Evolutionary conservation across 2,797 vertebrate genomes (phyloP).

Genomic region (Danio aesculapii): DNA sequence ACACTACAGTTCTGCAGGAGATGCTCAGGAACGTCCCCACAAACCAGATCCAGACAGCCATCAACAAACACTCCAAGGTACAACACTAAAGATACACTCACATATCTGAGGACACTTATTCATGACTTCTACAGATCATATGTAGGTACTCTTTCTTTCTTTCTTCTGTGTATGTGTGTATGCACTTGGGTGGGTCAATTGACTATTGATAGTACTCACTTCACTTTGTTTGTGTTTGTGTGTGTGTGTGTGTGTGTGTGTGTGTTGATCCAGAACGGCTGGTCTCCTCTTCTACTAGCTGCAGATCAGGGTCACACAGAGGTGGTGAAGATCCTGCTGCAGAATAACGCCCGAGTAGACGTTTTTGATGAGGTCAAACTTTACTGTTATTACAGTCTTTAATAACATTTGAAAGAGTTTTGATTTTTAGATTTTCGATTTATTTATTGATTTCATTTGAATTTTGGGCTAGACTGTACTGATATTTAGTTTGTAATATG

Average conservation of each 20-base stretch:
- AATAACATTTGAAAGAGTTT: not conserved
- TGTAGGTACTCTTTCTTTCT: too few species aligned
- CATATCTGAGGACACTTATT: too few species aligned
- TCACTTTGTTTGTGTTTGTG: too few species aligned
- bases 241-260: too few species aligned
- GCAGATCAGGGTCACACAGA: slow-evolving; percentile 68
- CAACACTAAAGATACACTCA: too few species aligned
- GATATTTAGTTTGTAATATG: not conserved
- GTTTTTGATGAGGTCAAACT: slow-evolving; percentile 72
- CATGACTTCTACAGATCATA: too few species aligned
- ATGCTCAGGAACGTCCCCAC: slow-evolving; percentile 57
- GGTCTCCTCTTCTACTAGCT: slow-evolving; percentile 70
- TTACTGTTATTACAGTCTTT: not conserved
- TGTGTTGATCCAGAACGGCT: slow-evolving; percentile 62
- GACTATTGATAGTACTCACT: too few species aligned
- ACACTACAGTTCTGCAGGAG: slow-evolving; percentile 59
- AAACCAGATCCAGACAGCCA: slow-evolving; percentile 51
- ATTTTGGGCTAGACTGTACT: not conserved
- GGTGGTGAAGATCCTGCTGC: slow-evolving; percentile 65
- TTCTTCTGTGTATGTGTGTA: too few species aligned
- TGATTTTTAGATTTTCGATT: not conserved
- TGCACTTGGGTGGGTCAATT: too few species aligned
- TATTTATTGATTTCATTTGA: not conserved
- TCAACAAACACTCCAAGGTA: slow-evolving; percentile 70
- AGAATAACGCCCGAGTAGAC: slow-evolving; percentile 70